These are phyloP conservation scores for Callinectes sapidus DNA, from an alignment of 2,888 invertebrate species.

Conservation along the genomic window DNA sequence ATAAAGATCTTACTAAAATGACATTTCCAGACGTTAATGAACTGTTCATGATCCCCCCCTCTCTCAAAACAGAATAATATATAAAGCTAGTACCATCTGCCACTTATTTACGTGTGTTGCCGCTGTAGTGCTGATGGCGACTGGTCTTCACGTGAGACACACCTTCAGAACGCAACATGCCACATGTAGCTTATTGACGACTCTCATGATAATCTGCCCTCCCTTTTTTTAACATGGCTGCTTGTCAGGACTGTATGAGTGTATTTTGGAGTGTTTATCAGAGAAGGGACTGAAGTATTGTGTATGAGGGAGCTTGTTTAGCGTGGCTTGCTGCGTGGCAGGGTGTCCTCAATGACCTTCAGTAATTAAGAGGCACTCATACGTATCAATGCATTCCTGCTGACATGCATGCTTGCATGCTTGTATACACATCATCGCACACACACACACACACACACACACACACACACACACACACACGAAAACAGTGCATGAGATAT, in stretches of 20 bases:
- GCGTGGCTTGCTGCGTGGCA: neutral
- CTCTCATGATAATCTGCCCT: neutral
- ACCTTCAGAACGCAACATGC: neutral
- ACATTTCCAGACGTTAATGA: too few relatives aligned
- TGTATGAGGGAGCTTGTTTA: neutral
- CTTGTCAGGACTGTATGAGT: neutral
- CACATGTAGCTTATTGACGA: neutral
- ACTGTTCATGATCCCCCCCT: too few relatives aligned
- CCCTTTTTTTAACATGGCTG: neutral
- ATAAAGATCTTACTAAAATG: too few relatives aligned
- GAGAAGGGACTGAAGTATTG: neutral
- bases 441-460: constrained; percentile 48
- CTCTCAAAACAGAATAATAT: too few relatives aligned
- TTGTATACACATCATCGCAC: constrained; percentile 32
- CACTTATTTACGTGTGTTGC: neutral
- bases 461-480: constrained; percentile 44
- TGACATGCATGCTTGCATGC: constrained; percentile 35
- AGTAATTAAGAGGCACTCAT: neutral
- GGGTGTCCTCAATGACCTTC: neutral
- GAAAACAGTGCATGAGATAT: neutral
- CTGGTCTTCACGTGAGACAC: neutral
- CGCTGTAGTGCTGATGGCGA: neutral
- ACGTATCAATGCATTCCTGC: neutral
- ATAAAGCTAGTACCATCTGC: neutral
- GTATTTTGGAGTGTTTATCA: neutral